Evolutionary conservation across 1,140 invertebrate genomes (phyloP).

Genomic region (Lordiphosa mommai): DNA sequence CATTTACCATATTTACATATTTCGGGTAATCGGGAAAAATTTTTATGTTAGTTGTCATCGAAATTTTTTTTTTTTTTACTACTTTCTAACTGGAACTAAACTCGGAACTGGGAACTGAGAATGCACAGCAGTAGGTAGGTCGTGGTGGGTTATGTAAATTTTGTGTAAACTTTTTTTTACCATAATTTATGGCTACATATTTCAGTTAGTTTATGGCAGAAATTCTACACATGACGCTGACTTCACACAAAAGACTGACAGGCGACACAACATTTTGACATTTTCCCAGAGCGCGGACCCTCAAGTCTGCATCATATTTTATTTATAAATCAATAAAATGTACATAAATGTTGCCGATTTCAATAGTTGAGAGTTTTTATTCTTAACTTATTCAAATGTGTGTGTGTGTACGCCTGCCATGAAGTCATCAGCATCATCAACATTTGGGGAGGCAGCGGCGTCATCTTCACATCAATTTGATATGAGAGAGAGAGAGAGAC

Average conservation of each 20-base stretch:
- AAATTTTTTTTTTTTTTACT: constrained; percentile 65
- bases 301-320: constrained; percentile 21
- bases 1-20: constrained; percentile 70
- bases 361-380: constrained; percentile 35
- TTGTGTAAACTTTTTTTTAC: constrained; percentile 23
- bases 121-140: constrained; percentile 54
- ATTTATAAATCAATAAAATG: constrained; percentile 50
- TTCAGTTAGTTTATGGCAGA: constrained; percentile 52
- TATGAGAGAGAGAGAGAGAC: constrained; percentile 12
- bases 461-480: constrained; percentile 65
- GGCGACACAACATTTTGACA: constrained; percentile 44
- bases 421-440: constrained; percentile 66
- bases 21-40: constrained; percentile 31
- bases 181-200: constrained; percentile 66
- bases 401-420: constrained; percentile 53
- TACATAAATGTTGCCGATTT: constrained; percentile 14
- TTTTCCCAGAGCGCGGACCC: constrained; percentile 31
- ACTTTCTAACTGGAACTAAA: constrained; percentile 57
- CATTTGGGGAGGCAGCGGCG: constrained; percentile 20
- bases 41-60: constrained; percentile 23
- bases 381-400: constrained; percentile 70
- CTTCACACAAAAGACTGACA: constrained; percentile 19
- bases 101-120: not conserved
- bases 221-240: constrained; percentile 38
- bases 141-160: constrained; percentile 75